Evolutionary conservation across 2,113 vertebrate genomes (phyloP).

Genomic region (Nesoenas mayeri): DNA sequence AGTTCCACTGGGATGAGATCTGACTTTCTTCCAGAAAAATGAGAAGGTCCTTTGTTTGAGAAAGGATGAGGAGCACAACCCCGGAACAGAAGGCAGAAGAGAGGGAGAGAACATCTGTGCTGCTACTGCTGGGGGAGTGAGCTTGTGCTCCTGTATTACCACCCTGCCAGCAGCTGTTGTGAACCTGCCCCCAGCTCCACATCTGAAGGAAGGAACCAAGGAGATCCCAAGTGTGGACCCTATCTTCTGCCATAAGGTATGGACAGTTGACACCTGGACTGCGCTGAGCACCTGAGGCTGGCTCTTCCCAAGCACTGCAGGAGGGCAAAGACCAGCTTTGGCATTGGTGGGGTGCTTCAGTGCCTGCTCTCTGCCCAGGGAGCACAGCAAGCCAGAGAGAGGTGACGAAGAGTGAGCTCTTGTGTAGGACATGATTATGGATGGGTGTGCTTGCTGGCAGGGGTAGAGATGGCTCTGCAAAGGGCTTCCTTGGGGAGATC

Average conservation of each 20-base stretch:
- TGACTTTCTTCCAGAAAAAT: background rate
- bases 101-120: background rate
- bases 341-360: background rate
- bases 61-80: background rate
- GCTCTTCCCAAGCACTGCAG: background rate
- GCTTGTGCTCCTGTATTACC: background rate
- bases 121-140: background rate
- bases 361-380: background rate
- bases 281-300: rapidly evolving
- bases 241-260: background rate
- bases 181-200: background rate
- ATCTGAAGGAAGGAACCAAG: background rate
- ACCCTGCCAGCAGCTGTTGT: background rate
- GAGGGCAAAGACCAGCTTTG: background rate
- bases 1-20: background rate
- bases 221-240: background rate
- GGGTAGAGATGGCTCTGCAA: background rate
- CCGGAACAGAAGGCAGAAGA: background rate
- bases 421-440: background rate
- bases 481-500: background rate
- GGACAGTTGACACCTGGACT: background rate
- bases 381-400: background rate
- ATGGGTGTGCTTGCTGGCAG: background rate
- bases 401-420: background rate
- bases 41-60: background rate